Evolutionary conservation across 2,113 vertebrate genomes (phyloP), one percentile per base, ranked within the genome.

Genomic region (Anhinga anhinga): DNA sequence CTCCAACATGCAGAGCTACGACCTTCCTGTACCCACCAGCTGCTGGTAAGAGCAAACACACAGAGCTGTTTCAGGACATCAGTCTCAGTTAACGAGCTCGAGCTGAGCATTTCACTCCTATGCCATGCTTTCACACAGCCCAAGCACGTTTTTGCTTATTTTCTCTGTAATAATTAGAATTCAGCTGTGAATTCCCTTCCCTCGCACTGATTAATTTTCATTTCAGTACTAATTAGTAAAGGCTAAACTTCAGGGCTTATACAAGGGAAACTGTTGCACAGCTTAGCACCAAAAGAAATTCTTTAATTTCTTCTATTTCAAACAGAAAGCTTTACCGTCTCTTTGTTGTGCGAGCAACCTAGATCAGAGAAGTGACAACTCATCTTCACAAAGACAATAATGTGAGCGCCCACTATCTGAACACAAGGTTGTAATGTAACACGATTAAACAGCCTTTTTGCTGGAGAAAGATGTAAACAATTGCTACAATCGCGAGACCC

Each of bases 351-450:
- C 90, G 58, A 89, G 59, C 65, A 94, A 59, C 86, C 69, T 89
- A 74, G 78, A 96, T 93, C 82, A 94, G 87, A 96, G 92, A 94
- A 94, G 95, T 79, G 94, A 96, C 86, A 93, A 82, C 52, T 76
- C 91, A 87, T 95, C 78, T 94, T 96, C 95, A 94, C 82, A 77
- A 93, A 93, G 92, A 82, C 78, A 94, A 38, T 63, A 86, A 95
- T 56, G 87, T 36, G 56, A 84, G 81, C 40, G 38, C 93, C 70
- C 62, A 70, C 90, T 87, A 88, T 82, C 93, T 85, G 84, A 95
- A 91, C 84, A 94, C 11, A 3, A 82, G 62, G 90, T 93, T 95
- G 87, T 80, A 90, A 93, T 80, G 61, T 85, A 94, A 56, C 74
- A 69, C 4, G 44, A 96, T 80, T 91, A 88, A 94, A 95, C 84